phyloP scores from a whole-genome alignment of 2,113 vertebrate genomes.

The Cynopterus brachyotis region DNA sequence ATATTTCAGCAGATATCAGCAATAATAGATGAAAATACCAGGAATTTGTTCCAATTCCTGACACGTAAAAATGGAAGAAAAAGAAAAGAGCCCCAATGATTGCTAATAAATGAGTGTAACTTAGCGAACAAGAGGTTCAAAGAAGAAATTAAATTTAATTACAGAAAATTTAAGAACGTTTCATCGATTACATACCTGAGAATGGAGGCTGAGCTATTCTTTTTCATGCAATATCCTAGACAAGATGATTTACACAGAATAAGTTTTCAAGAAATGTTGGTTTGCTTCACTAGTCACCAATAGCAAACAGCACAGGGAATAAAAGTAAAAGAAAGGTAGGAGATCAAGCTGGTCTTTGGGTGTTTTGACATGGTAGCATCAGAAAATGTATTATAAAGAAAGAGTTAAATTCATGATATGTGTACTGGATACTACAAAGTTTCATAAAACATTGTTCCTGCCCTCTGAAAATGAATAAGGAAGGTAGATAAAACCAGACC shows the following conservation, averaged over 20 bases:
- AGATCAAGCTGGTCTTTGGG: not conserved
- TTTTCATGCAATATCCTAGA: not conserved
- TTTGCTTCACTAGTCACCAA: not conserved
- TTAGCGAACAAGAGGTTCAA: not conserved
- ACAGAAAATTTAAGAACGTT: not conserved
- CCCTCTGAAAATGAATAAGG: conserved; percentile 18
- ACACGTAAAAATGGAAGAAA: not conserved
- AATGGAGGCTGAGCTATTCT: not conserved
- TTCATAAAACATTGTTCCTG: not conserved
- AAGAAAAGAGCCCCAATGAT: not conserved
- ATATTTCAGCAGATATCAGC: not conserved
- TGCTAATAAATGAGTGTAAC: not conserved
- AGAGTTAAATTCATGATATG: not conserved
- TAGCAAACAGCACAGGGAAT: not conserved
- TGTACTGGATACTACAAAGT: not conserved
- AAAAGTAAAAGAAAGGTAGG: not conserved
- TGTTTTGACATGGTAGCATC: not conserved
- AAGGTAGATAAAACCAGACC: not conserved
- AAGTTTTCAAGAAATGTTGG: not conserved
- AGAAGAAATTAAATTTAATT: not conserved
- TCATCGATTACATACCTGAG: not conserved
- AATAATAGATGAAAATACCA: not conserved
- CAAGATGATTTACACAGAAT: not conserved
- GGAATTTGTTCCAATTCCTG: not conserved
- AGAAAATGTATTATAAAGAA: not conserved